Evolutionary conservation across 2,797 vertebrate genomes (phyloP).

Genomic region (Chrosomus eos): DNA sequence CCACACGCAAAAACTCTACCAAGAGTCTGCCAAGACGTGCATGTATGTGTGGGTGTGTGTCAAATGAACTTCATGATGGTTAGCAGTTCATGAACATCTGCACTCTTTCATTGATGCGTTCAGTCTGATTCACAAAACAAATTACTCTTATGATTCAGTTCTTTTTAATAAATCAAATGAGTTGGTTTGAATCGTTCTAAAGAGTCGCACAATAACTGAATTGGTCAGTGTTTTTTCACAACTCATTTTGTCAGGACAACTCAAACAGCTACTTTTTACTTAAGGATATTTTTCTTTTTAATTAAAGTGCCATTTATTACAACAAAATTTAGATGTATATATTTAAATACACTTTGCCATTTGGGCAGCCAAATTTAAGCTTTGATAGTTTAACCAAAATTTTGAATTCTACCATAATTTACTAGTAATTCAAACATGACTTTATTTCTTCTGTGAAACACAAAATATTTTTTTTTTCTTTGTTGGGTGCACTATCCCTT

Average conservation of each 20-base stretch:
- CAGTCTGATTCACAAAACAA: slow-evolving; percentile 5
- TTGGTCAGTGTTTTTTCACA: background rate
- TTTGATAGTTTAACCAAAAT: too few species aligned
- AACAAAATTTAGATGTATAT: background rate
- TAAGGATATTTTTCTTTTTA: background rate
- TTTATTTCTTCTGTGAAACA: background rate
- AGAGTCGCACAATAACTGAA: background rate
- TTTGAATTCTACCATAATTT: too few species aligned
- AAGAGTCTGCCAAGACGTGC: slow-evolving; percentile 22
- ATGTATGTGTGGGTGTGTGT: slow-evolving; percentile 38
- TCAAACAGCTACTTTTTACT: background rate
- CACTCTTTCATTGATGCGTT: background rate
- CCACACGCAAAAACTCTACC: slow-evolving; percentile 39
- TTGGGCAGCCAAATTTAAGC: background rate
- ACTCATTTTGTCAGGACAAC: background rate
- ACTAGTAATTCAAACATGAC: too few species aligned
- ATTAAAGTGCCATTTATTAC: background rate
- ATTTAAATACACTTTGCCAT: background rate
- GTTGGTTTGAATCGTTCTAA: background rate
- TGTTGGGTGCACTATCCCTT: background rate
- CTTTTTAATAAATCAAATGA: background rate
- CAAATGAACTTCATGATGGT: slow-evolving; percentile 6
- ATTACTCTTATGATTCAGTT: background rate
- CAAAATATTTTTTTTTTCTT: background rate
- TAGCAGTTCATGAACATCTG: slow-evolving; percentile 6